Percentiles rank a stretch among this genome's conserved stretches.
Conservation (phyloP, 1,140 invertebrate genomes). For the fruit fly (Drosophila melanogaster) region DNA sequence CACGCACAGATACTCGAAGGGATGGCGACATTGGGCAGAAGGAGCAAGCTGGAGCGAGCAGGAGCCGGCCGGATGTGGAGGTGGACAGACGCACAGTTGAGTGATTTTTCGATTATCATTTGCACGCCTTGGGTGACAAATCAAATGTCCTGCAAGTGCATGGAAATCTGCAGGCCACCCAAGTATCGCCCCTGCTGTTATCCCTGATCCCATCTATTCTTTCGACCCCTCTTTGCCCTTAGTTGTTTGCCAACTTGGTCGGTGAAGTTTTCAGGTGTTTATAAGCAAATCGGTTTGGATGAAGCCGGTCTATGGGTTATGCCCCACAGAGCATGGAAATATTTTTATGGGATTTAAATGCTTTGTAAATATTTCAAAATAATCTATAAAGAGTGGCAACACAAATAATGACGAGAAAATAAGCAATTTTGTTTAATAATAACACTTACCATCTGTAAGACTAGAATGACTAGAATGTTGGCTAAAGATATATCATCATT, state of each 20-base stretch:
- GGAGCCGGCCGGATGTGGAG: conserved; percentile 1
- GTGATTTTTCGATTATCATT: conserved; percentile 83
- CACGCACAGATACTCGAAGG: conserved; percentile 26
- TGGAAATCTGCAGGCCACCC: conserved; percentile 51
- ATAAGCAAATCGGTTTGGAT: conserved; percentile 39
- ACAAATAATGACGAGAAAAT: not conserved
- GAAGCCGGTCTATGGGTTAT: too few species aligned
- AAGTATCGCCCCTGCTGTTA: not conserved
- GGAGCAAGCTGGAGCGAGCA: conserved; percentile 1
- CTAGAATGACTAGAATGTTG: too few species aligned
- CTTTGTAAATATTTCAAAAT: not conserved
- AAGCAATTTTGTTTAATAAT: too few species aligned
- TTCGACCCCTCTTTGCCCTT: not conserved
- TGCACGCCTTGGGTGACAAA: conserved; percentile 82
- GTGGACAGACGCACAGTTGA: conserved; percentile 68
- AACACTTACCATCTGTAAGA: too few species aligned
- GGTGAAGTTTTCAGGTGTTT: conserved; percentile 67
- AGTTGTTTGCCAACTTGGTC: conserved; percentile 35
- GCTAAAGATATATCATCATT: too few species aligned
- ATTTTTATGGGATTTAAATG: not conserved
- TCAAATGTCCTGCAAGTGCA: conserved; percentile 76
- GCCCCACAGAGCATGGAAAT: not conserved
- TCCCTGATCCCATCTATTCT: not conserved
- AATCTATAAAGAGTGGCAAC: not conserved
- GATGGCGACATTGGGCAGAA: not conserved